phyloP scores from a whole-genome alignment of 2,113 vertebrate genomes.

The Anseranas semipalmata region DNA sequence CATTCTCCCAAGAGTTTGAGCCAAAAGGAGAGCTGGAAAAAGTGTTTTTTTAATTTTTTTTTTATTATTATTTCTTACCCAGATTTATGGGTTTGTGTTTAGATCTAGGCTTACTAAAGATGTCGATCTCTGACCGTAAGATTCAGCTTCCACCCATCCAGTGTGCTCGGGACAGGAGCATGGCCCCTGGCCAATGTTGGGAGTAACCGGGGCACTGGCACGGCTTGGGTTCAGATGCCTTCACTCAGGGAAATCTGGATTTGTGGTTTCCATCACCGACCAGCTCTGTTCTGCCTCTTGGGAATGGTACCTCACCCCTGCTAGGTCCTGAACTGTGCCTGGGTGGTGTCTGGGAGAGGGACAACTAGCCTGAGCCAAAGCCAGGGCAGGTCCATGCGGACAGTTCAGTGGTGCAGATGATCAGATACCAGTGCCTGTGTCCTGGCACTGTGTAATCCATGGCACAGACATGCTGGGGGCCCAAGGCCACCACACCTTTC shows the following conservation, averaged over 20 bases:
- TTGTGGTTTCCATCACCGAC: background rate
- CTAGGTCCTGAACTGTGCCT: no score
- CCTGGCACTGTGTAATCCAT: background rate
- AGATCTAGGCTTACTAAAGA: background rate
- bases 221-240: background rate
- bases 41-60: background rate
- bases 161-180: background rate
- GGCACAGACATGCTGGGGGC: background rate
- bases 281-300: fast-evolving
- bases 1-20: background rate
- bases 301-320: background rate
- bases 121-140: background rate
- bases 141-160: background rate
- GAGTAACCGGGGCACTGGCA: background rate
- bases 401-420: no score
- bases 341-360: background rate
- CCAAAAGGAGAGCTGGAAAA: background rate
- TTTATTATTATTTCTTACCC: background rate
- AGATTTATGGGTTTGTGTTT: background rate
- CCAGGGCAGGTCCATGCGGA: background rate
- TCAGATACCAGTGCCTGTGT: background rate
- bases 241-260: background rate
- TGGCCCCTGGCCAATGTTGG: background rate
- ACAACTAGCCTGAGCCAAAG: background rate
- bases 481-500: background rate